Conservation (phyloP, 2,113 vertebrate genomes). For the Aptenodytes patagonicus region DNA sequence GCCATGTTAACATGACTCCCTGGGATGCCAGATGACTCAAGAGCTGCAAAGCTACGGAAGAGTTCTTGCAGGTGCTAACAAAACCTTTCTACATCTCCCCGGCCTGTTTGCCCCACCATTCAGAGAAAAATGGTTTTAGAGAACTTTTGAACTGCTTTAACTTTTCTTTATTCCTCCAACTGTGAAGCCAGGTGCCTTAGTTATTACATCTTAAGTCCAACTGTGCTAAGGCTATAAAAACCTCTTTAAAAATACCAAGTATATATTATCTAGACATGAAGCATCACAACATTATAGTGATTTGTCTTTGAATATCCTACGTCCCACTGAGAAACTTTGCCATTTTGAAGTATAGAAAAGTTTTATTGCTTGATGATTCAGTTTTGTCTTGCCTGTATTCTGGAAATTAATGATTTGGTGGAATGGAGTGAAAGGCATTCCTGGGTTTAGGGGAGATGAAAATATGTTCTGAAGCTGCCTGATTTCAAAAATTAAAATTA, state of each 20-base stretch:
- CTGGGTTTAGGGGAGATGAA: not conserved
- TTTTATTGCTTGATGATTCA: not conserved
- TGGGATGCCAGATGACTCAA: not conserved
- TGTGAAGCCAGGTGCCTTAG: slow-evolving; percentile 30
- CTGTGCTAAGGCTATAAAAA: slow-evolving; percentile 27
- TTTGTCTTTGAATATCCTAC: not conserved
- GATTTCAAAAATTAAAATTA: not conserved
- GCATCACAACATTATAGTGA: not conserved
- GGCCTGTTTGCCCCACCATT: not conserved
- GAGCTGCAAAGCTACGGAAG: not conserved
- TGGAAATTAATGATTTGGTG: not conserved
- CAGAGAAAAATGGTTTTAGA: not conserved
- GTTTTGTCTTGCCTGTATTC: not conserved
- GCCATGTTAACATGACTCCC: not conserved
- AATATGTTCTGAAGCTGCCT: not conserved
- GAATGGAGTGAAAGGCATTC: not conserved
- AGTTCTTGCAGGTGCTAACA: not conserved
- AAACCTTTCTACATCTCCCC: not conserved
- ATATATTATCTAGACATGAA: slow-evolving; percentile 18
- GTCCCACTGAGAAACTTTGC: not conserved
- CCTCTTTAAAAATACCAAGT: slow-evolving; percentile 29
- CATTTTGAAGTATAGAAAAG: not conserved
- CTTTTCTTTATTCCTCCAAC: slow-evolving; percentile 40
- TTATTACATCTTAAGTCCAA: not conserved
- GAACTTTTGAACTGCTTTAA: slow-evolving; percentile 16